Base-by-base conservation (phyloP, 2,888 invertebrate species). In the Drosophila eohydei region DNA sequence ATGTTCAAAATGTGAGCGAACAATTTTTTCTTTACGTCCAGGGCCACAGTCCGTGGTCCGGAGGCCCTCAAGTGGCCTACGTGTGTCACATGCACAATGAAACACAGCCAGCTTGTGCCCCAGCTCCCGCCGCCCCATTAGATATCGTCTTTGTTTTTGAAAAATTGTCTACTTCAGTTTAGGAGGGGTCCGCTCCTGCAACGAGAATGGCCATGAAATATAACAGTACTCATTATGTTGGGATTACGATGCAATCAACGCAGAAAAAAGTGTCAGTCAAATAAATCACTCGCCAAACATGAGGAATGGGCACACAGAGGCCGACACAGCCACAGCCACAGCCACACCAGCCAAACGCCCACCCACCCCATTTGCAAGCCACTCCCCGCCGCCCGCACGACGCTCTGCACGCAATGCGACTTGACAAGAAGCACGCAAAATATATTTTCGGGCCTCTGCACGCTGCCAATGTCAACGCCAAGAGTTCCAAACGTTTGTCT, bases 181-280 rank as follows among this genome's bases (percentile, higher is more conserved):
- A 4, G 67, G 32, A 3, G 67, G 86, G 80, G 84, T 71, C 56
- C 43, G 43, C 74, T 68, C 62, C 69, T 58, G 68, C 72, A 81
- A 70, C 78, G 86, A 81, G 78, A 76, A 78, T 66, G 78, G 85
- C 76, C 81, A 88, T 84, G 80, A 90, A 90, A 90, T 89, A 90
- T 89, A 91, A 87, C 89, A 89, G 88, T 83, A 80, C 90, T 91
- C 91, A 90, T 91, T 90, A 90, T 87, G 90, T 88, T 80, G 80
- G 91, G 89, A 90, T 90, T 90, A 91, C 90, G 91, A 90, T 90
- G 91, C 90, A 90, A 90, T 90, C 91, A 91, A 91, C 90, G 90
- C 87, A 83, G 78, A 86, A 83, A 90, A 90, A 83, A 88, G 90
- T 90, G 91, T 89, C 89, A 87, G 91, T 83, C 88, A 90, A 91